Conservation (phyloP, 1,140 invertebrate species). For the Temnothorax nylanderi region DNA sequence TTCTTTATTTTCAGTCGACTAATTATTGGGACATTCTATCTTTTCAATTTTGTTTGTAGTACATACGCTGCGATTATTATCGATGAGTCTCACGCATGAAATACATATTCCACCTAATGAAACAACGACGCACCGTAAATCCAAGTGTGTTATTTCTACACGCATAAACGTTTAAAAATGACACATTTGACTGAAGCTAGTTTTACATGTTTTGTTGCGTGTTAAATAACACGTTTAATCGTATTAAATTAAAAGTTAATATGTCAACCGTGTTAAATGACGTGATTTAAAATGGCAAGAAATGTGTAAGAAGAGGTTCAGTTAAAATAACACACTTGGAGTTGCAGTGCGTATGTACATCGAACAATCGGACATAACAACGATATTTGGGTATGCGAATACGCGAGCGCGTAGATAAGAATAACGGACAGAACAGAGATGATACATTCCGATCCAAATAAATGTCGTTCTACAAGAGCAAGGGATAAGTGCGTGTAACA, state of each 20-base stretch:
- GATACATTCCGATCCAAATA: constrained; percentile 19
- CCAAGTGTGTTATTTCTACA: too few relatives aligned
- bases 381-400: background rate
- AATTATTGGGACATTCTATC: background rate
- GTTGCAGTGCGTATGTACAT: too few relatives aligned
- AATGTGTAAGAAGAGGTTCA: too few relatives aligned
- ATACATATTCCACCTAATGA: background rate
- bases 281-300: too few relatives aligned
- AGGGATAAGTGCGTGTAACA: constrained; percentile 50
- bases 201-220: too few relatives aligned
- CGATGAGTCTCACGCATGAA: background rate
- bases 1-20: background rate
- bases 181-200: too few relatives aligned
- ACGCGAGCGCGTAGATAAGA: constrained; percentile 15
- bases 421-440: constrained; percentile 3
- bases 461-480: constrained; percentile 34
- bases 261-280: too few relatives aligned
- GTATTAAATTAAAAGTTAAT: too few relatives aligned
- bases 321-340: too few relatives aligned
- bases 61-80: background rate
- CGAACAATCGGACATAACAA: background rate
- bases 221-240: too few relatives aligned
- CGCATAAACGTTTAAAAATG: too few relatives aligned
- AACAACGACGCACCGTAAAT: background rate
- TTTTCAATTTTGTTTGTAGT: background rate